Base-by-base conservation (phyloP, 2,888 invertebrate genomes). In the Spatulosminthurus flaviceps region DNA sequence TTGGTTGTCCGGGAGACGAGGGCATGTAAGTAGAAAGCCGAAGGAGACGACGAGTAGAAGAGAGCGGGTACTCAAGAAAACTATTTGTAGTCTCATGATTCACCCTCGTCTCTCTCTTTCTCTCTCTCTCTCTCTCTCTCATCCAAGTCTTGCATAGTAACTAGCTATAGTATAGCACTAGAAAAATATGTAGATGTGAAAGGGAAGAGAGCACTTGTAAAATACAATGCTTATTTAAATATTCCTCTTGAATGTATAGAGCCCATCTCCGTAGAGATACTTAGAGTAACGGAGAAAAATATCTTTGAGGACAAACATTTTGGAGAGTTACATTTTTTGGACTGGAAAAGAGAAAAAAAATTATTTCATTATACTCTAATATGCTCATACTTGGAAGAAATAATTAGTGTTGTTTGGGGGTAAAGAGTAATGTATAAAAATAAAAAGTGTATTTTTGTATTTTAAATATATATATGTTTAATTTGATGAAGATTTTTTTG, bases 51-150 rank as follows among this genome's bases (percentile, higher is more conserved):
- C n/a, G n/a, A 51, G n/a, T 11, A 5, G 51, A 51, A 51, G 51
- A 51, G n/a, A n/a, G n/a, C 51, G 51, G 51, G 51, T 51, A 51
- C 51, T 51, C 51, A 51, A 51, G 51, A n/a, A 51, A 51, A 51
- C 51, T 51, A 51, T 51, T 51, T 51, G 51, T 51, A 51, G 51
- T 51, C 51, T 51, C 51, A 51, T 51, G 51, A 51, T 51, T 51
- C 51, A 51, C 51, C 51, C 51, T 51, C 51, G n/a, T 19, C 16
- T 51, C 19, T 51, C 51, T 51, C 34, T 34, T 9, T 34, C 34
- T 34, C 34, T 34, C 34, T 34, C 34, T 34, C 34, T 34, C 34
- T 34, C 34, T 34, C 34, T 34, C 34, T 34, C 34, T 34, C 51
- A 2, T 51, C 5, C 51, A 1, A n/a, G 16, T 2, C 51, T 4